Base-by-base conservation (phyloP, 2,113 vertebrate genomes). In the Aspidoscelis tigris region DNA sequence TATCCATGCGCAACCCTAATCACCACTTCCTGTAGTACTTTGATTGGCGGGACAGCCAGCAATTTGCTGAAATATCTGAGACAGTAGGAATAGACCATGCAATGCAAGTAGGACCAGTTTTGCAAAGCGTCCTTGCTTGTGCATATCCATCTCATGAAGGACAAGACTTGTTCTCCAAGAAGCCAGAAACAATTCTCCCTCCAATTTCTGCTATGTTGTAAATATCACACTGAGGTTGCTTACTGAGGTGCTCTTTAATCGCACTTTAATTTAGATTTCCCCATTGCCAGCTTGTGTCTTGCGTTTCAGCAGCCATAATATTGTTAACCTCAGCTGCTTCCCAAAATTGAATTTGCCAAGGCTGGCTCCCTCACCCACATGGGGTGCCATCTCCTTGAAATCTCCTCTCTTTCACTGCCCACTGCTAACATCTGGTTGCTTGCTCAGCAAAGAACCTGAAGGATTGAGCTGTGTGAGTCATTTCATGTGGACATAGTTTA, bases 321-420 rank as follows among this genome's bases (percentile, higher is more conserved):
- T 6, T 5, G 33, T n/a, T 83, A 82, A 11, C 43, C 22, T 43
- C 1, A 0, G 39, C 4, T 0, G 21, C 4, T 58, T 21, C 33
- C 71, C 39, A 68, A n/a, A 83, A 82, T 33, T 20, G 24, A 64
- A 61, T 82, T 47, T 8, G 55, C 3, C 10, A 58, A 22, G 2
- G 5, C 2, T 81, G 55, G 82, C 6, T 6, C 47, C 3, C 1
- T 43, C n/a, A 0, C 0, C 0, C 5, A 1, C 3, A 1, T 7
- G 66, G 33, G 73, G 1, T 26, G 68, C 9, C 5, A 12, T 0
- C 39, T 64, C 64, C 64, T 71, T 87, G 68, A 61, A 61, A 81
- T 10, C 47, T 11, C 8, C 74, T 14, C 2, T 47, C 73, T 14
- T 72, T 47, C 50, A 7, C 44, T 61, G 43, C 16, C 55, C 33